Evolutionary conservation across 1,140 invertebrate species (phyloP).

Genomic region (Micrasema minimum): DNA sequence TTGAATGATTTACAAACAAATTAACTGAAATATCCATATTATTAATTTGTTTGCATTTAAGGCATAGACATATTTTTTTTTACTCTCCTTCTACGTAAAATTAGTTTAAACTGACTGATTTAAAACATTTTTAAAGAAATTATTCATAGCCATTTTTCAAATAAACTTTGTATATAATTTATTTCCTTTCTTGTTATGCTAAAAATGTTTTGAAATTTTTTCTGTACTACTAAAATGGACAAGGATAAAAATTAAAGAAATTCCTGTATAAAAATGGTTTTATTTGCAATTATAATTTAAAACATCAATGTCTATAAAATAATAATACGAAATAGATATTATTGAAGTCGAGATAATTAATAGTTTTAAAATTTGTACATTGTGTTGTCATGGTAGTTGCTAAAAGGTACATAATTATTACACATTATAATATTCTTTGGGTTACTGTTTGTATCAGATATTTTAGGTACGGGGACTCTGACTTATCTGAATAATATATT

Average conservation of each 20-base stretch:
- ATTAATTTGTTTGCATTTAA: too few relatives aligned
- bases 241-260: conserved; percentile 12
- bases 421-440: conserved; percentile 24
- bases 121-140: too few relatives aligned
- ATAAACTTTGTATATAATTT: too few relatives aligned
- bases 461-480: conserved; percentile 14
- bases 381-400: conserved; percentile 4
- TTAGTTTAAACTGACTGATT: too few relatives aligned
- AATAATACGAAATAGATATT: conserved; percentile 2
- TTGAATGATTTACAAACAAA: too few relatives aligned
- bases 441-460: conserved; percentile 18
- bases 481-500: conserved; percentile 7
- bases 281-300: neutral
- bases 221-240: neutral
- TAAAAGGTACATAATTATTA: conserved; percentile 10
- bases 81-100: too few relatives aligned
- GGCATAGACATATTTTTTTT: too few relatives aligned
- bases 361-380: conserved; percentile 31
- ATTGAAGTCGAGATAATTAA: neutral
- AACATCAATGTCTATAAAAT: neutral
- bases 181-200: too few relatives aligned
- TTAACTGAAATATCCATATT: too few relatives aligned
- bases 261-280: conserved; percentile 21
- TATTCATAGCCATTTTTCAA: too few relatives aligned
- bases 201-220: too few relatives aligned